Conservation (phyloP, 1,140 invertebrate genomes). For the Trichoplusia ni region DNA sequence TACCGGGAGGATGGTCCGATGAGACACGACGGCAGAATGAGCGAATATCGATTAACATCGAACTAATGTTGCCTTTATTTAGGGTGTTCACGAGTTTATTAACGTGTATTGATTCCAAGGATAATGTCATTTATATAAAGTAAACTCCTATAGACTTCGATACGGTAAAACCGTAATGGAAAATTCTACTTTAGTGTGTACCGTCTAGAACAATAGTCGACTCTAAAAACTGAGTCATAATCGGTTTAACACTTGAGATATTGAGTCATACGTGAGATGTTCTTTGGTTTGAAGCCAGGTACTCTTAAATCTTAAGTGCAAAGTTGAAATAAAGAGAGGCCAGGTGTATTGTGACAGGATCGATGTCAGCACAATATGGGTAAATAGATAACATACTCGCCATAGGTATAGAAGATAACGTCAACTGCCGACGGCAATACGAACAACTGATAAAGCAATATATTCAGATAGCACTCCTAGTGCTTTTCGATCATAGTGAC, state of each 20-base stretch:
- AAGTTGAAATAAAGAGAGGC: not conserved
- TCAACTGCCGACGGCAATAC: conserved; percentile 29
- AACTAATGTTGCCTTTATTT: no score
- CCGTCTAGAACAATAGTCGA: not conserved
- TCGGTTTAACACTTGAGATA: not conserved
- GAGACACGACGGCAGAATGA: no score
- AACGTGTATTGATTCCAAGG: no score
- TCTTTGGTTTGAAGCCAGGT: not conserved
- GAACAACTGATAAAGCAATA: conserved; percentile 25
- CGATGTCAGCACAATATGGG: conserved; percentile 44
- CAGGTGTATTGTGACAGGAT: conserved; percentile 22
- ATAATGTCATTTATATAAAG: no score
- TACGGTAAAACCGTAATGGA: no score
- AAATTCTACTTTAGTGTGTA: no score
- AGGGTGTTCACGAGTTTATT: no score
- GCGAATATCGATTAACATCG: no score
- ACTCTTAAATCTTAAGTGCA: not conserved
- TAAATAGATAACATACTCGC: conserved; percentile 53
- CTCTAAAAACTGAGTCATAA: not conserved
- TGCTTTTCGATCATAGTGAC: conserved; percentile 9
- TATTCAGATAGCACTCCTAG: conserved; percentile 31
- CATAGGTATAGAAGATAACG: conserved; percentile 58
- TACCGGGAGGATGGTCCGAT: no score
- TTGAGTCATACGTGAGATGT: not conserved
- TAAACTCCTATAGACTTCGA: no score